A percentile compares a stretch with the other conserved stretches of the same genome.
These are phyloP conservation scores for Formicarius rufipectus DNA, from an alignment of 2,113 vertebrate genomes.

Conservation along the genomic window DNA sequence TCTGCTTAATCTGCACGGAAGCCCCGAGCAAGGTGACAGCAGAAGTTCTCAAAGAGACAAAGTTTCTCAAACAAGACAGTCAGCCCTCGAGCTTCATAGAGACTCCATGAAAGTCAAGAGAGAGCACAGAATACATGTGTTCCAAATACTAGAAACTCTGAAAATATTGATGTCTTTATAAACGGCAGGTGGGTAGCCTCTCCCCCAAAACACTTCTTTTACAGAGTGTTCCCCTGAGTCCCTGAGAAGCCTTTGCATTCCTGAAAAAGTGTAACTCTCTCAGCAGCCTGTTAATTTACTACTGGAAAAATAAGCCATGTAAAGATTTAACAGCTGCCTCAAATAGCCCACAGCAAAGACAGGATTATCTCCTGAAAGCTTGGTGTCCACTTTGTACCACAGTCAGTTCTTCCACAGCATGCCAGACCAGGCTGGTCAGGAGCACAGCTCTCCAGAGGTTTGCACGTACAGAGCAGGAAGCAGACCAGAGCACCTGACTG, in stretches of 20 bases:
- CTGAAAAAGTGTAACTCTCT: neutral
- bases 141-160: neutral
- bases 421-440: neutral
- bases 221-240: neutral
- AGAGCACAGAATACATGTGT: neutral
- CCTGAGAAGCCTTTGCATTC: neutral
- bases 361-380: slow-evolving; percentile 13
- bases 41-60: neutral
- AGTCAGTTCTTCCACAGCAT: neutral
- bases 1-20: slow-evolving; percentile 2
- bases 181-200: neutral
- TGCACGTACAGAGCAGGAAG: neutral
- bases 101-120: neutral
- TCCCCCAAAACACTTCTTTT: neutral
- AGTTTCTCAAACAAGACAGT: neutral
- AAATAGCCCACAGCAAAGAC: slow-evolving; percentile 10
- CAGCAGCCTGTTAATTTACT: neutral
- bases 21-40: slow-evolving; percentile 30
- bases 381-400: neutral
- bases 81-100: slow-evolving; percentile 27
- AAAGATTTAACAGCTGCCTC: slow-evolving; percentile 29
- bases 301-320: neutral
- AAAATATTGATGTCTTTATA: neutral
- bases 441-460: neutral
- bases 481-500: neutral